Conservation (phyloP, 2,888 invertebrate species). For the Fragum sueziense region DNA sequence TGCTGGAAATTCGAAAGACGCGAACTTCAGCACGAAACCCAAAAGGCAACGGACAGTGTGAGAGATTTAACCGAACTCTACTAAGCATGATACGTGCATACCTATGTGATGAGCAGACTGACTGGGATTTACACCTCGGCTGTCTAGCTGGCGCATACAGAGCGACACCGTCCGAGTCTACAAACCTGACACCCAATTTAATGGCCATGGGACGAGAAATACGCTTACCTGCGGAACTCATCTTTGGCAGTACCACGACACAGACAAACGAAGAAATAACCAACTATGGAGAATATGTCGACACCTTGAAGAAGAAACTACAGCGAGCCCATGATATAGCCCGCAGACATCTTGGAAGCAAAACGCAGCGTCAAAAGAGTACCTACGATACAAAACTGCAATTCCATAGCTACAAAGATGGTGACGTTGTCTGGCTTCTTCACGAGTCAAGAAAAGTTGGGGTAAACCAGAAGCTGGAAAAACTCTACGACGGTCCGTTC, state of each 20-base stretch:
- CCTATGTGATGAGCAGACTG: constrained; percentile 24
- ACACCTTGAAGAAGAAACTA: neutral
- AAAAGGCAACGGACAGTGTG: constrained; percentile 44
- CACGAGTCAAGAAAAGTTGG: constrained; percentile 13
- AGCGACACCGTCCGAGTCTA: constrained; percentile 44
- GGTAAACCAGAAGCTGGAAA: constrained; percentile 4
- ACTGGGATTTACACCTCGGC: constrained; percentile 52
- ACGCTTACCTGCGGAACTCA: constrained; percentile 40
- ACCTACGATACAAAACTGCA: constrained; percentile 25
- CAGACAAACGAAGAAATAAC: neutral
- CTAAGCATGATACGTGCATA: constrained; percentile 49
- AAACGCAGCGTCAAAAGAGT: constrained; percentile 26
- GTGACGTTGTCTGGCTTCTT: neutral
- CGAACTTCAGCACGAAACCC: constrained; percentile 46
- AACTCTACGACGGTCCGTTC: too few species aligned
- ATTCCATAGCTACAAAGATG: neutral
- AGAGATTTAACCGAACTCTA: constrained; percentile 51
- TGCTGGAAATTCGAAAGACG: constrained; percentile 42
- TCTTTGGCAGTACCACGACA: constrained; percentile 15
- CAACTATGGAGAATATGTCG: constrained; percentile 19
- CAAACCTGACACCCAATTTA: constrained; percentile 51
- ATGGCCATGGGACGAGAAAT: constrained; percentile 54
- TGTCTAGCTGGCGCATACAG: constrained; percentile 52
- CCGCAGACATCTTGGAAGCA: constrained; percentile 12
- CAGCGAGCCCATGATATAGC: constrained; percentile 31